These are phyloP conservation scores for Philonicus albiceps DNA, from an alignment of 2,888 invertebrate species.

Conservation along the genomic window DNA sequence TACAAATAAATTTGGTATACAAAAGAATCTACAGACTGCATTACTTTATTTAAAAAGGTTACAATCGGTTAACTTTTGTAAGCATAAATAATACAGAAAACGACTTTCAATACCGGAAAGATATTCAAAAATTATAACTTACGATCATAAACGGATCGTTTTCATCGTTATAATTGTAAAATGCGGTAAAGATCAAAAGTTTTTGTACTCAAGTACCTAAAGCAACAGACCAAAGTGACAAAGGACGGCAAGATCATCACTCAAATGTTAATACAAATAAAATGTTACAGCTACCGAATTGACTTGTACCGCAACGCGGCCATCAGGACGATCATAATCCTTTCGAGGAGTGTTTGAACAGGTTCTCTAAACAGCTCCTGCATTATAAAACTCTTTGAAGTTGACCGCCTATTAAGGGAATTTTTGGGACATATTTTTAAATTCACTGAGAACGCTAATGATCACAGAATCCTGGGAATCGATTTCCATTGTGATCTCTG, in stretches of 20 bases:
- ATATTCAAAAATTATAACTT: background rate
- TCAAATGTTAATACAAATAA: background rate
- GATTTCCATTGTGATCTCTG: background rate
- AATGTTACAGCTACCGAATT: background rate
- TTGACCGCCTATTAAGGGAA: slow-evolving; percentile 3
- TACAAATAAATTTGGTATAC: too few relatives aligned
- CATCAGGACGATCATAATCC: background rate
- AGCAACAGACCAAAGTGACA: background rate
- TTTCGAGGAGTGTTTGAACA: slow-evolving; percentile 29
- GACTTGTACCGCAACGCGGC: background rate
- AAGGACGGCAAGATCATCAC: background rate
- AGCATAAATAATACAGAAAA: too few relatives aligned
- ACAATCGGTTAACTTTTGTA: too few relatives aligned
- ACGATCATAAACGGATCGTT: background rate
- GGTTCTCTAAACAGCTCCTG: background rate
- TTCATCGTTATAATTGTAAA: background rate
- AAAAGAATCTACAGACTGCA: too few relatives aligned
- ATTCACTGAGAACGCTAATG: slow-evolving; percentile 18
- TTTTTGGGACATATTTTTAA: background rate
- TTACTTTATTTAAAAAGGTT: too few relatives aligned
- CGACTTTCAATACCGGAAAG: too few relatives aligned
- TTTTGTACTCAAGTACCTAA: background rate
- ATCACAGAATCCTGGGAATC: slow-evolving; percentile 13
- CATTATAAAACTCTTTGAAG: background rate
- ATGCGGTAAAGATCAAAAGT: background rate